Evolutionary conservation across 2,888 invertebrate genomes (phyloP).

Genomic region (Acholoe squamosa): DNA sequence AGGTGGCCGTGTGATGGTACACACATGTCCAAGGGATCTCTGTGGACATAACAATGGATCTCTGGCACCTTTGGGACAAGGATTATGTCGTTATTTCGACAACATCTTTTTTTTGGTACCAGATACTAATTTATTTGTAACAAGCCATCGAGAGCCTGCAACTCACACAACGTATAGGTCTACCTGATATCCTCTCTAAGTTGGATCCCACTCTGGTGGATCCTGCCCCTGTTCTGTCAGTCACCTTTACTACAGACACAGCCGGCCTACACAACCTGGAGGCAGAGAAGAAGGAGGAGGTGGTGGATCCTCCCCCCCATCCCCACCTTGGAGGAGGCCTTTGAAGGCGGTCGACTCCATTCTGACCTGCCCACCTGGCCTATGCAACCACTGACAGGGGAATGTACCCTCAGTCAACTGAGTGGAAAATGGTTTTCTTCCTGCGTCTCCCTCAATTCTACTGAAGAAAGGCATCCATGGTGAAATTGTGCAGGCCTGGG

Average conservation of each 20-base stretch:
- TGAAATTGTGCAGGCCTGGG: not conserved
- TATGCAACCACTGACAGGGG: constrained; percentile 56
- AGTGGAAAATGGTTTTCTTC: constrained; percentile 47
- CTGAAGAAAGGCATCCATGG: not conserved
- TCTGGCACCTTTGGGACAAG: too few species aligned
- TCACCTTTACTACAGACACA: not conserved
- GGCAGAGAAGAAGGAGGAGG: too few species aligned
- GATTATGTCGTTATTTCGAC: too few species aligned
- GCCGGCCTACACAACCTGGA: not conserved
- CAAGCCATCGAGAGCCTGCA: too few species aligned
- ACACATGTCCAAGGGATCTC: too few species aligned
- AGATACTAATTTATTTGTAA: too few species aligned
- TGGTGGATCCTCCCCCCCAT: not conserved
- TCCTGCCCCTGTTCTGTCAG: constrained; percentile 26
- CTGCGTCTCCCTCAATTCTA: constrained; percentile 37
- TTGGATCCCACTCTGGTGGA: not conserved
- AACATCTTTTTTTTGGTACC: too few species aligned
- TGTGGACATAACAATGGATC: too few species aligned
- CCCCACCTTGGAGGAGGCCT: not conserved
- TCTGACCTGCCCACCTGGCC: constrained; percentile 37
- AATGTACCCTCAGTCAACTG: constrained; percentile 15
- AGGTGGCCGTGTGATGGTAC: too few species aligned
- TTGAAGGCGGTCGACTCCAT: not conserved
- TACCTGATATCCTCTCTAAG: too few species aligned
- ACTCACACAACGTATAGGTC: too few species aligned